phyloP scores from a whole-genome alignment of 2,113 vertebrate genomes.

The Furnarius figulus region DNA sequence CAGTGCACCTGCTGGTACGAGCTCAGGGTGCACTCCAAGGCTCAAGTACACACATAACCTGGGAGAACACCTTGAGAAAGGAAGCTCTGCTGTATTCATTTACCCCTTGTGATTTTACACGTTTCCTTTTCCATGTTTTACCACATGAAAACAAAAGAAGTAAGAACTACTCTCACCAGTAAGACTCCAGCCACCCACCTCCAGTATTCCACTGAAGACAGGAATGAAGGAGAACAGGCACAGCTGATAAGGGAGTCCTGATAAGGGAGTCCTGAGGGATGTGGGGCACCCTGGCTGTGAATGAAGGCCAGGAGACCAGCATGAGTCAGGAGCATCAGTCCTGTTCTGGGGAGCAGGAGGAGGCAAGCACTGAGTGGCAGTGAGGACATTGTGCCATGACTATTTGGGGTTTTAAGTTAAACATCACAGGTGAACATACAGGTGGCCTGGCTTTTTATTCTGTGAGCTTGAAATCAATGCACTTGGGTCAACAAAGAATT shows the following conservation, averaged over 20 bases:
- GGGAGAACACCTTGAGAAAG: background rate
- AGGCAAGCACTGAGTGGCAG: background rate
- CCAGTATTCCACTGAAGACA: background rate
- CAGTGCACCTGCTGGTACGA: background rate
- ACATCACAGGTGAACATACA: background rate
- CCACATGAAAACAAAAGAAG: background rate
- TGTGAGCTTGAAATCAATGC: background rate
- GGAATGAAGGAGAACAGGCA: background rate
- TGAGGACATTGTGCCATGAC: fast-evolving
- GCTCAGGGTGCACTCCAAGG: background rate
- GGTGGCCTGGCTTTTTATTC: background rate
- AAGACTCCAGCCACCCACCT: background rate
- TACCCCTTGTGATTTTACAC: background rate
- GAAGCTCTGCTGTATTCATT: background rate
- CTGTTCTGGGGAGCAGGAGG: background rate
- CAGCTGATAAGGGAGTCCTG: background rate
- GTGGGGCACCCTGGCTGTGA: background rate
- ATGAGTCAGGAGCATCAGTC: background rate
- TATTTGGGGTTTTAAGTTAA: background rate
- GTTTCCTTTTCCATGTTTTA: background rate
- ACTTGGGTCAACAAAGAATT: background rate
- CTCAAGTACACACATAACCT: background rate
- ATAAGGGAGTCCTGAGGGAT: background rate
- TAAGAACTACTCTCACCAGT: background rate
- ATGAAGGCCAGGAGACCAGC: background rate